Percentiles rank a stretch among this genome's conserved stretches.
These are phyloP conservation scores for Burhinus oedicnemus DNA, from an alignment of 2,113 vertebrate species.

Conservation along the genomic window DNA sequence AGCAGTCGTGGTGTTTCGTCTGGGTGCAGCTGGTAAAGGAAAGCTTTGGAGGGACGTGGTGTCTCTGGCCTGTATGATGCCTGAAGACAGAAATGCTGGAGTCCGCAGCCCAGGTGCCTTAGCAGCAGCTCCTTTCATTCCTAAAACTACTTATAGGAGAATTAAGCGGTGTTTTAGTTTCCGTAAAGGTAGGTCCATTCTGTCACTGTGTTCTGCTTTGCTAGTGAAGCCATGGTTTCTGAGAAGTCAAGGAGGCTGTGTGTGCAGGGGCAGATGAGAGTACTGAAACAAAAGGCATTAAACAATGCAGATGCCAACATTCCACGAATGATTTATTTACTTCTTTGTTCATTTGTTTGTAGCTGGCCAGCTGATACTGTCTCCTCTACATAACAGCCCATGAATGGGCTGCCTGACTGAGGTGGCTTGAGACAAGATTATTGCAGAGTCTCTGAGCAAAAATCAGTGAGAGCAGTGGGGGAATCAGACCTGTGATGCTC, in stretches of 20 bases:
- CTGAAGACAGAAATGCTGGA: constrained; percentile 77
- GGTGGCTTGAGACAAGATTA: background rate
- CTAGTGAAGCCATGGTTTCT: background rate
- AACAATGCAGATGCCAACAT: background rate
- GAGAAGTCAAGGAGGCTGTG: background rate
- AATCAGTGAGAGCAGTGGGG: background rate
- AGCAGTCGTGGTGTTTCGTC: background rate
- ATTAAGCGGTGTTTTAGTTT: constrained; percentile 85
- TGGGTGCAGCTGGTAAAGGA: constrained; percentile 54
- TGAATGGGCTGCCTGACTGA: background rate
- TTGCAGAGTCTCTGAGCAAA: background rate
- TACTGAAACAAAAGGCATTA: background rate
- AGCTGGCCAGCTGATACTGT: background rate
- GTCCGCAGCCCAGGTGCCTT: constrained; percentile 76
- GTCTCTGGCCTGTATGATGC: constrained; percentile 76
- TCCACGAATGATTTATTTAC: background rate
- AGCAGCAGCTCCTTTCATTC: constrained; percentile 79
- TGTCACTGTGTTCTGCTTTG: background rate
- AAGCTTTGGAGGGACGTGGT: background rate
- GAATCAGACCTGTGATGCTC: background rate
- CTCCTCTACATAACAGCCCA: background rate
- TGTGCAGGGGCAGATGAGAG: background rate
- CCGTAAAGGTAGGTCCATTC: constrained; percentile 84
- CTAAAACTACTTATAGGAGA: constrained; percentile 84
- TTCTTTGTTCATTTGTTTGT: constrained; percentile 14